Base-by-base conservation (phyloP, 2,888 invertebrate genomes). In the Chymomyza procnemis region DNA sequence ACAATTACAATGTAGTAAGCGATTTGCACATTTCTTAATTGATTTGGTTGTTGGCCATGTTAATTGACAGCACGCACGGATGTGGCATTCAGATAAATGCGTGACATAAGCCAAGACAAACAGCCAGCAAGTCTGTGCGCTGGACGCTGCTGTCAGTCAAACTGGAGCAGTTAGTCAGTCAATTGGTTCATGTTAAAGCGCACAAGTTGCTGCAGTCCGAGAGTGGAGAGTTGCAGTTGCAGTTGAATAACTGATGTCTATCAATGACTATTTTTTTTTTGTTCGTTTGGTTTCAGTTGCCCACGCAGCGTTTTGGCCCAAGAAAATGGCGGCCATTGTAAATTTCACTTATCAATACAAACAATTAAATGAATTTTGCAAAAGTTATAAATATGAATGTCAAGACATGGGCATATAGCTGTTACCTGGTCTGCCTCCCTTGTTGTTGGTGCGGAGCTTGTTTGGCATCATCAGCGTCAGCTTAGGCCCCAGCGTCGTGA, bases 371-470 rank as follows among this genome's bases (percentile, higher is more conserved):
- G 61, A 64, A 64, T 59, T 74, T 47, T 67, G 69, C 79, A 68
- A 78, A 72, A 76, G 84, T 73, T 78, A 79, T 81, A 82, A 84
- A 81, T 82, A 84, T 80, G 81, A 81, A 76, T 78, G 84, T 81
- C 81, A 76, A 54, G 21, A 22, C 54, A 21, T 19, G 22, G 14
- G 6, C 19, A 54, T 14, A 54, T 21, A 54, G 21, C 21, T 19
- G 19, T 22, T 22, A 22, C 22, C 22, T 12, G 22, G 54, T 22
- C 54, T n/a, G n/a, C n/a, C n/a, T n/a, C 14, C 54, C n/a, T n/a
- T n/a, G n/a, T n/a, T 22, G 14, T 14, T 54, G 64, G 41, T 59
- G 67, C 9, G 9, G 12, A 22, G 50, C 50, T 18, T 6, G 50
- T 50, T 26, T 12, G 12, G 34, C 34, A 12, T n/a, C n/a, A n/a